Evolutionary conservation across 2,797 vertebrate species (phyloP).

Genomic region (Argyrosomus regius): DNA sequence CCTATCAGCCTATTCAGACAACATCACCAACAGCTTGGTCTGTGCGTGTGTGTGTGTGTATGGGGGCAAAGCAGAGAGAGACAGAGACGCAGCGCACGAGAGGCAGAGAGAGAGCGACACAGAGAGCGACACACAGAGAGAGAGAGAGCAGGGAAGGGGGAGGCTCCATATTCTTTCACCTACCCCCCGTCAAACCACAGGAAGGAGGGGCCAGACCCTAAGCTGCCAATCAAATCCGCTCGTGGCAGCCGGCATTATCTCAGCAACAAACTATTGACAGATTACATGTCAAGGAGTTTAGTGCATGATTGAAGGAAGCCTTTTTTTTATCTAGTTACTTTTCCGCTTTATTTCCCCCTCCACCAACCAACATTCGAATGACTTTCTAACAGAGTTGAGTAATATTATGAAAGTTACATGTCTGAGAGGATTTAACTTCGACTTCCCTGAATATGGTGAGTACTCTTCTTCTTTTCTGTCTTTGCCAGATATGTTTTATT

Average conservation of each 20-base stretch:
- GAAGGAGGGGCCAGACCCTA: constrained; percentile 89
- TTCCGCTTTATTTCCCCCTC: constrained; percentile 79
- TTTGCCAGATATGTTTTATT: constrained; percentile 74
- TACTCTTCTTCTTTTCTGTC: constrained; percentile 80
- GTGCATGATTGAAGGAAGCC: constrained; percentile 90
- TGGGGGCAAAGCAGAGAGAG: constrained; percentile 77
- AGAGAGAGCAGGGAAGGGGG: constrained; percentile 82
- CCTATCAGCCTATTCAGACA: constrained; percentile 90
- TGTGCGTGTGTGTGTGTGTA: constrained; percentile 80
- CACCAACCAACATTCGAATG: constrained; percentile 85
- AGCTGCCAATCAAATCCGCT: constrained; percentile 92
- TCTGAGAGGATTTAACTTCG: constrained; percentile 99
- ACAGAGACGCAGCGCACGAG: constrained; percentile 58
- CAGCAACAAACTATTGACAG: constrained; percentile 93
- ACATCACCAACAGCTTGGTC: constrained; percentile 88
- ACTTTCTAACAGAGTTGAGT: constrained; percentile 88
- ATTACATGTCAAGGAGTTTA: constrained; percentile 93
- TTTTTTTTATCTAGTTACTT: constrained; percentile 85
- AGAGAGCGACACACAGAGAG: constrained; percentile 64
- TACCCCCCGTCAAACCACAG: constrained; percentile 87
- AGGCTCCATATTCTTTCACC: constrained; percentile 88
- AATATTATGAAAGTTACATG: constrained; percentile 99
- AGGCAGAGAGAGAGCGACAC: constrained; percentile 56
- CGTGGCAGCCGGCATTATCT: constrained; percentile 92
- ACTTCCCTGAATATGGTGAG: constrained; percentile 99